A percentile compares a stretch with the other conserved stretches of the same genome.
Conservation (phyloP, 2,888 invertebrate genomes). For the Apocheima hispidaria region DNA sequence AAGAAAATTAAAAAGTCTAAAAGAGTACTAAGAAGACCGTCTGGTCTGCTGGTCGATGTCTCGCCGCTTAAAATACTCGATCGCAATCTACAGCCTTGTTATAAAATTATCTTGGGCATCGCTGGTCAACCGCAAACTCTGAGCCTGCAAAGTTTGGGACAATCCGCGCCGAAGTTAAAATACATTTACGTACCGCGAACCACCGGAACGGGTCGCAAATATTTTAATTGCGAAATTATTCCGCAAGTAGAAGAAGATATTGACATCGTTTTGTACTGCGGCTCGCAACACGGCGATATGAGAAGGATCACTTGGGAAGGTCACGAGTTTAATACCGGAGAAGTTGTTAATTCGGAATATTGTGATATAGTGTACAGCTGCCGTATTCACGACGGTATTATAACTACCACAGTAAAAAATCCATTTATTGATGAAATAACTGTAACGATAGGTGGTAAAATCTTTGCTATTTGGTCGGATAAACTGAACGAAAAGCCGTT, state of each 20-base stretch:
- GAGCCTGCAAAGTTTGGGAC: slow-evolving; percentile 75
- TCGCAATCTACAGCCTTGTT: slow-evolving; percentile 87
- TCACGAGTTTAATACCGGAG: slow-evolving; percentile 88
- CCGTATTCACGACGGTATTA: slow-evolving; percentile 90
- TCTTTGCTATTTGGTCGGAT: slow-evolving; percentile 91
- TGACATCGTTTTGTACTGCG: slow-evolving; percentile 66
- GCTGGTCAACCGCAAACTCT: slow-evolving; percentile 73
- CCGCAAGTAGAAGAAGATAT: slow-evolving; percentile 65
- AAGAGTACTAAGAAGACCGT: slow-evolving; percentile 83
- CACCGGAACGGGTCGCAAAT: slow-evolving; percentile 71
- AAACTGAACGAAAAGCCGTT: slow-evolving; percentile 87
- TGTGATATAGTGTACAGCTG: slow-evolving; percentile 75
- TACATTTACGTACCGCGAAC: slow-evolving; percentile 67
- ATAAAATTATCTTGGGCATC: slow-evolving; percentile 80
- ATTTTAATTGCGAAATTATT: slow-evolving; percentile 68
- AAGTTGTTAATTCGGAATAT: slow-evolving; percentile 87
- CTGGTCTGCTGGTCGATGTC: slow-evolving; percentile 85
- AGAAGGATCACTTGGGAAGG: slow-evolving; percentile 88
- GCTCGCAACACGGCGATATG: slow-evolving; percentile 78
- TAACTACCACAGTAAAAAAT: slow-evolving; percentile 87
- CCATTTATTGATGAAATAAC: slow-evolving; percentile 87
- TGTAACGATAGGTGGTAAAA: slow-evolving; percentile 90
- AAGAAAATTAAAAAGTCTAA: slow-evolving; percentile 76
- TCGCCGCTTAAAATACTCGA: slow-evolving; percentile 87
- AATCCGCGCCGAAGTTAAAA: slow-evolving; percentile 65